A percentile compares a stretch with the other conserved stretches of the same genome.
Evolutionary conservation across 2,797 vertebrate genomes (phyloP).

Genomic region (Ceryle rudis): DNA sequence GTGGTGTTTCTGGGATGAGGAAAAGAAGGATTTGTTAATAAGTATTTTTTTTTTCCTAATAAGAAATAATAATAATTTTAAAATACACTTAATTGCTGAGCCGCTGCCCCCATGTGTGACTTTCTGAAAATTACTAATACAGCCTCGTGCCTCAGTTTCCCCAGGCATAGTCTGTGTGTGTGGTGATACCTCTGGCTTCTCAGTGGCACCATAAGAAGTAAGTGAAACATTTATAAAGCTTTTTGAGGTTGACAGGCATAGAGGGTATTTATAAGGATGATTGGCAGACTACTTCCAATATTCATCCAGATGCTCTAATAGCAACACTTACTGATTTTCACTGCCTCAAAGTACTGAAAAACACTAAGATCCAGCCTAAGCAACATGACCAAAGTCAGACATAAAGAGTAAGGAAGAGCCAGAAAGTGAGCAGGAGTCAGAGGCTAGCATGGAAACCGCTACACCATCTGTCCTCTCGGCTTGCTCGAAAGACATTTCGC

Average conservation of each 20-base stretch:
- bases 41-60: too few species aligned
- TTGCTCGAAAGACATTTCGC: constrained; percentile 16
- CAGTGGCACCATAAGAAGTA: not conserved
- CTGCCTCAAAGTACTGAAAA: not conserved
- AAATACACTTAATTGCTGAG: not conserved
- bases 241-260: not conserved
- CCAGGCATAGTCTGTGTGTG: fast-evolving
- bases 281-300: not conserved
- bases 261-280: not conserved
- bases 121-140: not conserved
- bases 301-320: not conserved
- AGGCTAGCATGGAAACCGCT: constrained; percentile 30
- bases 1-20: not conserved
- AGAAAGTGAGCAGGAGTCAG: constrained; percentile 60
- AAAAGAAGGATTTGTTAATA: not conserved
- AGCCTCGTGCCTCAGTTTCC: not conserved
- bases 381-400: not conserved
- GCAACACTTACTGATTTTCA: not conserved
- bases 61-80: too few species aligned
- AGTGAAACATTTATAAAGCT: not conserved
- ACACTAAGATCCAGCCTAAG: not conserved
- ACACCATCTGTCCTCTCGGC: constrained; percentile 57
- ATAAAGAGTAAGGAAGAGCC: constrained; percentile 43
- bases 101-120: fast-evolving
- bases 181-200: not conserved